Conservation (phyloP, 2,888 invertebrate genomes). For the Chirona hameri region DNA sequence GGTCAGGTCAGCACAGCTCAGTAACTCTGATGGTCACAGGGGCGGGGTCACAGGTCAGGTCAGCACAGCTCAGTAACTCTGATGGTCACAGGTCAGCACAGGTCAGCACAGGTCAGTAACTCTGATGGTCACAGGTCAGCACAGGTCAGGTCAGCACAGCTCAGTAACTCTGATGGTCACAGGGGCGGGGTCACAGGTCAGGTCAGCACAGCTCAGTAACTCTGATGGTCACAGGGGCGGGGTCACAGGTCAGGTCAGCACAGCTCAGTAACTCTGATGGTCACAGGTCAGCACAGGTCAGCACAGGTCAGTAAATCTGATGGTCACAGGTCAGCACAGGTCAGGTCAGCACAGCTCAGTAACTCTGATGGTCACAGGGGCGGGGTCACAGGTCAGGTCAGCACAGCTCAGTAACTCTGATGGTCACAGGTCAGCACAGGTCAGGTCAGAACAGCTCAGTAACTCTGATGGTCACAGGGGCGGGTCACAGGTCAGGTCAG, state of each 20-base stretch:
- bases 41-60: neutral
- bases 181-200: neutral
- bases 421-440: neutral
- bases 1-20: neutral
- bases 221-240: neutral
- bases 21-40: neutral
- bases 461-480: too few relatives aligned
- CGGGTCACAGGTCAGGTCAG: neutral
- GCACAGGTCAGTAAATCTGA: neutral
- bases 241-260: neutral
- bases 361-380: too few relatives aligned
- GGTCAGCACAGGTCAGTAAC: neutral
- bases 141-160: neutral
- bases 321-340: neutral
- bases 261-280: too few relatives aligned
- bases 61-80: too few relatives aligned
- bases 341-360: too few relatives aligned
- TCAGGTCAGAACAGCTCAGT: too few relatives aligned
- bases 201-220: neutral
- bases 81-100: neutral
- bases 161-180: too few relatives aligned
- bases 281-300: neutral
- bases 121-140: neutral
- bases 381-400: neutral
- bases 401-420: neutral